Percentiles rank a stretch among this genome's conserved stretches.
Evolutionary conservation across 1,140 invertebrate species (phyloP).

Genomic region (Caligus rogercresseyi): DNA sequence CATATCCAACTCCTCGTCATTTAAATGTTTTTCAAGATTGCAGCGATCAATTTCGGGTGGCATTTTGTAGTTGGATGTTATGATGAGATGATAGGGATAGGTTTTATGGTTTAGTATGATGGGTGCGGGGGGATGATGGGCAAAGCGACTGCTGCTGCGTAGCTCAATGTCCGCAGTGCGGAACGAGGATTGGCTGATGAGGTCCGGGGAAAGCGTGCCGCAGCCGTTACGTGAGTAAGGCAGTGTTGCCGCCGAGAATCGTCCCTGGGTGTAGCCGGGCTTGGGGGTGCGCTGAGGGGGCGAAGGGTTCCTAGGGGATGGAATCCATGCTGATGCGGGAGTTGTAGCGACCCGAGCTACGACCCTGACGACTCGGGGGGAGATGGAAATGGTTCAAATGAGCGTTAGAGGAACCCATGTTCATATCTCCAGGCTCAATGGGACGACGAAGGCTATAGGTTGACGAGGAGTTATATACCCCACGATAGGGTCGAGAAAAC

Average conservation of each 20-base stretch:
- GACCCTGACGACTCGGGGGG: not conserved
- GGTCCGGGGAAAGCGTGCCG: not conserved
- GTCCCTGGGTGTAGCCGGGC: constrained; percentile 6
- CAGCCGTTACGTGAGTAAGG: not conserved
- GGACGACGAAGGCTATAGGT: constrained; percentile 9
- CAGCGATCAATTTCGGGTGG: constrained; percentile 90
- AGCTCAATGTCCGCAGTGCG: not conserved
- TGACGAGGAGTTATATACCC: constrained; percentile 6
- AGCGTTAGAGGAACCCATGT: not conserved
- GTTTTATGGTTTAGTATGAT: constrained; percentile 42
- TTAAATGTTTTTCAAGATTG: constrained; percentile 87
- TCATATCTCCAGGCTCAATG: constrained; percentile 10
- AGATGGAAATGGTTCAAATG: constrained; percentile 8
- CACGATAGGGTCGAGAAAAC: not conserved
- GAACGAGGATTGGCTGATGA: constrained; percentile 3
- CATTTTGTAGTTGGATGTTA: constrained; percentile 88
- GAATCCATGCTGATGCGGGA: not conserved
- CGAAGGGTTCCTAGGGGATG: not conserved
- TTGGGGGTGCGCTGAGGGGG: not conserved
- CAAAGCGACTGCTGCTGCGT: not conserved
- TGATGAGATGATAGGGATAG: constrained; percentile 85
- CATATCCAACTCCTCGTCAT: constrained; percentile 85
- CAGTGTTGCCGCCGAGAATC: not conserved
- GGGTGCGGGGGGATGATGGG: not conserved
- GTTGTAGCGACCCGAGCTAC: not conserved